Conservation (phyloP, 37 sponge, comb jelly and placozoan genomes). For the Theonella swinhoei region DNA sequence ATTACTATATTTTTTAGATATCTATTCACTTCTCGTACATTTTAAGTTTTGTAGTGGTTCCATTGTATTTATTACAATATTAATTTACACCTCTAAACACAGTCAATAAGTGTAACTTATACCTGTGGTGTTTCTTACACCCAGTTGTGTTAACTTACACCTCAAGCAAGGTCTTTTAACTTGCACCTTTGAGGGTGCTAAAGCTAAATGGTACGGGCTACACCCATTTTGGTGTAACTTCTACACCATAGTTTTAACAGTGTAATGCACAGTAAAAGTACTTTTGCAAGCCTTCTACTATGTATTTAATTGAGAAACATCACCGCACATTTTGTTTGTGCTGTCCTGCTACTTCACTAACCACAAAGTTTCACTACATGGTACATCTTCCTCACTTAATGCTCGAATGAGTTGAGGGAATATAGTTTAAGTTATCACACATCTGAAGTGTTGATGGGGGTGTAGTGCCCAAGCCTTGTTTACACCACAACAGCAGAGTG, state of each 20-base stretch:
- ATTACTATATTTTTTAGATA: no score
- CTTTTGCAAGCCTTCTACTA: neutral
- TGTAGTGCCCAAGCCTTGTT: no score
- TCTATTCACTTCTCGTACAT: no score
- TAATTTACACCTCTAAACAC: neutral
- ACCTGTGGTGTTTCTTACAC: no score
- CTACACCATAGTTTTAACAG: neutral
- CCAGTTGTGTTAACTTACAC: neutral
- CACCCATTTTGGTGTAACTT: neutral
- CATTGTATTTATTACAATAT: neutral
- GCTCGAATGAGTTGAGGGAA: slow-evolving; percentile 23
- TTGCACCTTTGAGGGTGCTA: neutral
- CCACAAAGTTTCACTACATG: no score
- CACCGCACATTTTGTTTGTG: slow-evolving; percentile 1
- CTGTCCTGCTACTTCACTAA: slow-evolving; percentile 14
- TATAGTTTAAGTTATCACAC: no score
- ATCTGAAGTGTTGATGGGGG: no score
- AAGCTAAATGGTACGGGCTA: neutral
- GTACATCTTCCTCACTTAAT: slow-evolving; percentile 24
- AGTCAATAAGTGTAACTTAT: no score
- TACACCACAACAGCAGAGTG: no score
- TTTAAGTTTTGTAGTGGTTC: no score
- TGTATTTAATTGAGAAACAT: slow-evolving; percentile 15
- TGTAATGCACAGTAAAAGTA: neutral
- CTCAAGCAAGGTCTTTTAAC: neutral